These are phyloP conservation scores for Tiaroga cobitis DNA, from an alignment of 2,797 vertebrate genomes.

Conservation along the genomic window DNA sequence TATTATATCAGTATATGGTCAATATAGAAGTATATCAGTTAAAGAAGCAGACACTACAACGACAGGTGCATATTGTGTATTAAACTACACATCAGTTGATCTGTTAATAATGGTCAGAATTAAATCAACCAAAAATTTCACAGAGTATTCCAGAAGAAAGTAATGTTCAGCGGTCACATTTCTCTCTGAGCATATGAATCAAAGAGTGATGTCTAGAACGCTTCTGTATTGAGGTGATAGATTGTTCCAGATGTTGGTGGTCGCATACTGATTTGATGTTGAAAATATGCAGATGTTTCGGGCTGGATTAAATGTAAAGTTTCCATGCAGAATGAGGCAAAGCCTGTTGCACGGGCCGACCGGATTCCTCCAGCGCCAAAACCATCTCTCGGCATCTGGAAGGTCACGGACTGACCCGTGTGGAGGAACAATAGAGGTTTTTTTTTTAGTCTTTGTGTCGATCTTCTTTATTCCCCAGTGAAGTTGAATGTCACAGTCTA, in stretches of 20 bases:
- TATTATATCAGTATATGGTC: not conserved
- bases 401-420: conserved; percentile 61
- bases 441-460: not conserved
- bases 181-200: not conserved
- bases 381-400: conserved; percentile 58
- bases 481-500: conserved; percentile 76
- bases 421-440: conserved; percentile 63
- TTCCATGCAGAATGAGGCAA: not conserved
- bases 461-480: conserved; percentile 55
- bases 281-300: not conserved
- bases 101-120: not conserved
- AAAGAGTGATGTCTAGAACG: not conserved
- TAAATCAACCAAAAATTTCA: not conserved
- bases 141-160: not conserved
- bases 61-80: not conserved
- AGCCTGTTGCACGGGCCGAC: not conserved
- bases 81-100: not conserved
- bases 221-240: not conserved
- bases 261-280: not conserved
- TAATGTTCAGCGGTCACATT: not conserved
- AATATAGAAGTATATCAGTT: not conserved
- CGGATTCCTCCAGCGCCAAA: conserved; percentile 32
- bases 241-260: conserved; percentile 11
- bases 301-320: not conserved
- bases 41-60: no score